A percentile compares a stretch with the other conserved stretches of the same genome.
phyloP scores from a whole-genome alignment of 2,888 invertebrate genomes.

The Rapana venosa region DNA sequence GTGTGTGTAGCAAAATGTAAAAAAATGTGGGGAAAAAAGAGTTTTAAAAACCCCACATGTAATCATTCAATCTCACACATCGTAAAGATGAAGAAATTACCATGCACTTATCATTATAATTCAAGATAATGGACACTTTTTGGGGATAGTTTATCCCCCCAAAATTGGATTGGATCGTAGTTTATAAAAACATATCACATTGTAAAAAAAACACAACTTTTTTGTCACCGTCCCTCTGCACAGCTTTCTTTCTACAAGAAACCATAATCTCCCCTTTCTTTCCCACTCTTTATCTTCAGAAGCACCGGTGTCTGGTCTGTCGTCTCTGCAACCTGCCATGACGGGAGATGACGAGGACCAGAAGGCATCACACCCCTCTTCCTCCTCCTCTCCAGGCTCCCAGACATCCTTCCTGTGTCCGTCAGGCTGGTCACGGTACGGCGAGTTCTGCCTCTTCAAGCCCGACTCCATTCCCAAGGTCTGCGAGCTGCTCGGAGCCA shows the following conservation, averaged over 20 bases:
- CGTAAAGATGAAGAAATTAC: no score
- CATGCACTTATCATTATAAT: no score
- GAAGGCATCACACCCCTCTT: background rate
- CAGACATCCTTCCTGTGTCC: background rate
- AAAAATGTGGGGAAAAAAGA: no score
- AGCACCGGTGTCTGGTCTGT: background rate
- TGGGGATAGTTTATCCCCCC: no score
- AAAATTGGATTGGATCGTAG: no score
- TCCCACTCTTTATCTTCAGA: background rate
- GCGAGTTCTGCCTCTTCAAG: background rate
- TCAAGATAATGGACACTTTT: no score
- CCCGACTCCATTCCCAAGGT: background rate
- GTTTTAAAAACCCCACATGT: no score
- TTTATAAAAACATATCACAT: no score
- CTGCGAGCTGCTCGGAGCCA: slow-evolving; percentile 15
- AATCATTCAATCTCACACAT: no score
- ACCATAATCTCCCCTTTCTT: background rate
- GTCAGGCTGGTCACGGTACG: background rate
- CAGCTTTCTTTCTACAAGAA: background rate
- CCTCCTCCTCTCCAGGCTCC: background rate
- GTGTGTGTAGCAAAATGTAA: no score
- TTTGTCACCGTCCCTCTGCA: no score
- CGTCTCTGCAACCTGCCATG: background rate
- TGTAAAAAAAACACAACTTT: no score
- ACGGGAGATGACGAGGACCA: background rate